phyloP scores from a whole-genome alignment of 2,888 invertebrate genomes.

The Arrhopalites spinosus region DNA sequence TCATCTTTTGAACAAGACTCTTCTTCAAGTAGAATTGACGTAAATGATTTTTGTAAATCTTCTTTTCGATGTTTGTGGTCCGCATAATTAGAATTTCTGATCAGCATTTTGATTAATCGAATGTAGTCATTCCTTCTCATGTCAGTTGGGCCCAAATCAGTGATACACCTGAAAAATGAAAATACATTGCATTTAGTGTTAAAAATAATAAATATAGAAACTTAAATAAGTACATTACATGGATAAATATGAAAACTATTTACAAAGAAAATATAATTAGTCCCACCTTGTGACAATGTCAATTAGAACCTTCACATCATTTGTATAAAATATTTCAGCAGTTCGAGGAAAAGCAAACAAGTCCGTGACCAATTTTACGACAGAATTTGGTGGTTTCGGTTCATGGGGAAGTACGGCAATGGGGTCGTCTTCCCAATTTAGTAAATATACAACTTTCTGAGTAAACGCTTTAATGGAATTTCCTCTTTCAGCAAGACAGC shows the following conservation, averaged over 20 bases:
- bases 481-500: slow-evolving; percentile 70
- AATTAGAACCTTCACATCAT: slow-evolving; percentile 90
- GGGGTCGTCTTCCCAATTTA: slow-evolving; percentile 73
- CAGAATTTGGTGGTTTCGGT: slow-evolving; percentile 75
- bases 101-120: slow-evolving; percentile 76
- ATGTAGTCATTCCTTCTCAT: slow-evolving; percentile 77
- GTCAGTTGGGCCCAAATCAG: slow-evolving; percentile 87
- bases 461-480: slow-evolving; percentile 81
- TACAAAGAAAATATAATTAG: no score
- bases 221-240: no score
- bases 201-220: no score
- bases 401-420: slow-evolving; percentile 30
- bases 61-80: slow-evolving; percentile 79
- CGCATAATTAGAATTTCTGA: slow-evolving; percentile 79
- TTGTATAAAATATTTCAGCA: slow-evolving; percentile 88
- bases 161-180: no score
- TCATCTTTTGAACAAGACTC: slow-evolving; percentile 73
- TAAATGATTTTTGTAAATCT: slow-evolving; percentile 82
- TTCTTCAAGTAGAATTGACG: slow-evolving; percentile 84
- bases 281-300: slow-evolving; percentile 90
- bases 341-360: slow-evolving; percentile 79
- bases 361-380: slow-evolving; percentile 86
- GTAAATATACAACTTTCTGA: slow-evolving; percentile 82
- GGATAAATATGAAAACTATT: no score
- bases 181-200: no score